Conservation (phyloP, 1,140 invertebrate species). For the Zaprionus ghesquierei region DNA sequence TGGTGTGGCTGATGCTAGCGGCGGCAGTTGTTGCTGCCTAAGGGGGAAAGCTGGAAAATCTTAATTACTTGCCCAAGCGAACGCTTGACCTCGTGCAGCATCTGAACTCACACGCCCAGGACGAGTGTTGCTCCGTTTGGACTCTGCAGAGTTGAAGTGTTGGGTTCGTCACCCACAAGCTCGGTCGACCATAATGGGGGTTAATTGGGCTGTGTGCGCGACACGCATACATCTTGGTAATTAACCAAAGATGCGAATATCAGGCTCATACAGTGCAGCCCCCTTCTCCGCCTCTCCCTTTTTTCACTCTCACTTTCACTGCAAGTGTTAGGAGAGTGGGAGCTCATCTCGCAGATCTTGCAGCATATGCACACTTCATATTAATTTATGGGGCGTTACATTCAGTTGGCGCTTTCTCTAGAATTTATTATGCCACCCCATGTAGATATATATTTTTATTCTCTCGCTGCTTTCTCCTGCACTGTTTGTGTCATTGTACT, state of each 20-base stretch:
- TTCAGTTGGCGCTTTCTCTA: slow-evolving; percentile 69
- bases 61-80: slow-evolving; percentile 74
- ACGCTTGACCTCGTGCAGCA: slow-evolving; percentile 64
- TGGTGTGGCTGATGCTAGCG: slow-evolving; percentile 32
- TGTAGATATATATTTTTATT: slow-evolving; percentile 39
- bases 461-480: slow-evolving; percentile 23
- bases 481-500: slow-evolving; percentile 70
- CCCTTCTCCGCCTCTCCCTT: neutral
- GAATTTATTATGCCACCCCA: slow-evolving; percentile 44
- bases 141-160: neutral
- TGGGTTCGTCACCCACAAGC: slow-evolving; percentile 46
- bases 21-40: neutral
- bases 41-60: slow-evolving; percentile 56
- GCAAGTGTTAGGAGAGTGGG: slow-evolving; percentile 42
- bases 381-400: slow-evolving; percentile 80
- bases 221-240: slow-evolving; percentile 82
- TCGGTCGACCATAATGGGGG: slow-evolving; percentile 77
- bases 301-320: slow-evolving; percentile 61
- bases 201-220: slow-evolving; percentile 82
- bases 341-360: slow-evolving; percentile 13
- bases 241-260: slow-evolving; percentile 68
- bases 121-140: slow-evolving; percentile 43
- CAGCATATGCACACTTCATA: slow-evolving; percentile 61
- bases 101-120: slow-evolving; percentile 60
- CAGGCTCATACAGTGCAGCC: slow-evolving; percentile 17